phyloP scores from a whole-genome alignment of 1,140 invertebrate species.

The Neuroterus valhalla region DNA sequence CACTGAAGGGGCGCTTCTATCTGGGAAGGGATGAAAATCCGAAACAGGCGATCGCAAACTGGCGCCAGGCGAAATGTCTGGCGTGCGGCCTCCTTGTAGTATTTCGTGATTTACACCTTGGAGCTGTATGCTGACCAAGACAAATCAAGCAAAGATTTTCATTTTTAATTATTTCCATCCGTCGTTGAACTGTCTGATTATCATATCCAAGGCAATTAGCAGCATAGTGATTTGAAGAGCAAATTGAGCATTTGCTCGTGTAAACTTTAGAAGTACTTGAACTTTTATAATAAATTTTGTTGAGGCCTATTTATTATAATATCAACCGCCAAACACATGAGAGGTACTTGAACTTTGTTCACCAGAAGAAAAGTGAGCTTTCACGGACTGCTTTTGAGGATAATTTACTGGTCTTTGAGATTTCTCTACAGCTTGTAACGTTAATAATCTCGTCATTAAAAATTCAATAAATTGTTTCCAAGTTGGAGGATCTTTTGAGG shows the following conservation, averaged over 20 bases:
- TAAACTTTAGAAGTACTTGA: no score
- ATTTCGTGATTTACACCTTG: no score
- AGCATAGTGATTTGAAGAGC: neutral
- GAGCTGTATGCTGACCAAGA: neutral
- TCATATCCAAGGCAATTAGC: neutral
- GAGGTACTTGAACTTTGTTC: neutral
- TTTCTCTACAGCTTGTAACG: no score
- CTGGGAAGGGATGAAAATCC: no score
- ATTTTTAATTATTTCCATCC: neutral
- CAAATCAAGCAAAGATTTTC: neutral
- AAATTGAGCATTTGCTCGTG: neutral
- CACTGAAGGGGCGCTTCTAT: no score
- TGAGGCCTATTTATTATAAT: no score
- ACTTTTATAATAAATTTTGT: no score
- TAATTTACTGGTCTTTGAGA: neutral
- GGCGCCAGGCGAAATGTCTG: no score
- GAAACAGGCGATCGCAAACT: no score
- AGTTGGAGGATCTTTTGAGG: conserved; percentile 33
- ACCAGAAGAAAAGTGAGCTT: neutral
- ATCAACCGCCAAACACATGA: no score
- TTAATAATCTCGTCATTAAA: conserved; percentile 32
- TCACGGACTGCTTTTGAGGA: neutral
- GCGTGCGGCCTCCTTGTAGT: no score
- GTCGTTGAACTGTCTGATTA: neutral
- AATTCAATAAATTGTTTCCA: conserved; percentile 32